Evolutionary conservation across 2,888 invertebrate genomes (phyloP).

Genomic region (Acanthococcus lagerstroemiae): DNA sequence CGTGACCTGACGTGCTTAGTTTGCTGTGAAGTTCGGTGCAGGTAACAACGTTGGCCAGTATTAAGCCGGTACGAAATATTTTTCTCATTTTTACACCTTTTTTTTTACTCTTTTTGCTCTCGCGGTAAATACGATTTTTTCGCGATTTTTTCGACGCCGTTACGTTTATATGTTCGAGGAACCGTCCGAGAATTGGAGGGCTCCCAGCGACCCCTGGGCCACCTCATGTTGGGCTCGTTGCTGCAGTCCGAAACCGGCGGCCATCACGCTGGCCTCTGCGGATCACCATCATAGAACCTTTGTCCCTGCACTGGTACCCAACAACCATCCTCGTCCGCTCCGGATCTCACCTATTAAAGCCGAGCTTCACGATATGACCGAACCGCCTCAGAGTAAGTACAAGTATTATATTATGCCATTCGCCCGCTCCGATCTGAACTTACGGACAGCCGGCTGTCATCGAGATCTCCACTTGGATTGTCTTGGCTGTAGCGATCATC

Average conservation of each 20-base stretch:
- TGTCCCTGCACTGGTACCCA: constrained; percentile 39
- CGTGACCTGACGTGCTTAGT: background rate
- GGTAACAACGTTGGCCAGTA: background rate
- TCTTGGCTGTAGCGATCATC: too few species aligned
- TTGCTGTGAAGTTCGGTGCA: constrained; percentile 4
- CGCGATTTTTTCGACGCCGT: background rate
- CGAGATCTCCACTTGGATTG: too few species aligned
- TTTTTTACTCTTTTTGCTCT: background rate
- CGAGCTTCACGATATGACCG: constrained; percentile 42
- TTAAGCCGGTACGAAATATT: background rate
- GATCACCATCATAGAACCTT: constrained; percentile 38
- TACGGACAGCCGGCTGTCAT: too few species aligned
- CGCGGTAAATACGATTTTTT: background rate
- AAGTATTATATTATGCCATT: too few species aligned
- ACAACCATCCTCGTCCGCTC: constrained; percentile 40
- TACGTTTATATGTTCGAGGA: constrained; percentile 28
- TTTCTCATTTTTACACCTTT: background rate
- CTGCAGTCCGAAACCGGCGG: constrained; percentile 34
- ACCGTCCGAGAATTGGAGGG: constrained; percentile 27
- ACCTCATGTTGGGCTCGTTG: constrained; percentile 28
- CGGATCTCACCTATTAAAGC: constrained; percentile 48
- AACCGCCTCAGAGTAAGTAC: constrained; percentile 46
- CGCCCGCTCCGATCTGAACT: too few species aligned
- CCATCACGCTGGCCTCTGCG: constrained; percentile 36
- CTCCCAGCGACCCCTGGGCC: constrained; percentile 23